These are phyloP conservation scores for Xiphydria camelus DNA, from an alignment of 2,888 invertebrate genomes.

Conservation along the genomic window DNA sequence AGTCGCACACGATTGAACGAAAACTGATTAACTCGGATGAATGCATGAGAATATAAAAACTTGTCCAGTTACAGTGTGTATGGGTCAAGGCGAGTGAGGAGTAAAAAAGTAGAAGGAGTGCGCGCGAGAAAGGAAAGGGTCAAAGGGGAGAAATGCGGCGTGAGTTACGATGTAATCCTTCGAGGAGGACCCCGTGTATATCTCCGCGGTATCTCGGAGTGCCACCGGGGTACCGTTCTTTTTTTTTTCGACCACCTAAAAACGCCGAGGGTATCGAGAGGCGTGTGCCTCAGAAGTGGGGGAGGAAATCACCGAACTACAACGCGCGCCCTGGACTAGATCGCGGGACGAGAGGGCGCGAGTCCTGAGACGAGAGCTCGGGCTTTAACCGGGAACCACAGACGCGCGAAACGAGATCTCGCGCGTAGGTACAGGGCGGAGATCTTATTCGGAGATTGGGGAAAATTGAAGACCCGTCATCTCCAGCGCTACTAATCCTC, in stretches of 20 bases:
- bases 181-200: background rate
- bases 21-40: too few relatives aligned
- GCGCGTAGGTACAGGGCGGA: background rate
- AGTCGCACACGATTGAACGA: too few relatives aligned
- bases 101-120: too few relatives aligned
- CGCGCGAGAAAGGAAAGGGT: too few relatives aligned
- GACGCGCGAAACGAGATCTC: slow-evolving; percentile 1
- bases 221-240: background rate
- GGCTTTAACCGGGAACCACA: slow-evolving; percentile 1
- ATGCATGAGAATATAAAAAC: too few relatives aligned
- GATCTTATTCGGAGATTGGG: slow-evolving; percentile 13
- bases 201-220: background rate
- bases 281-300: background rate
- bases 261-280: background rate
- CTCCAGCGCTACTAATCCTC: slow-evolving; percentile 10
- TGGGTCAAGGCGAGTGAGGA: too few relatives aligned
- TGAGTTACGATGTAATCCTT: slow-evolving; percentile 2
- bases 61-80: too few relatives aligned
- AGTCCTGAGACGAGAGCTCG: background rate
- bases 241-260: too few relatives aligned
- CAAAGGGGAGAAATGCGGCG: background rate
- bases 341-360: background rate
- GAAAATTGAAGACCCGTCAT: slow-evolving; percentile 17
- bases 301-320: background rate
- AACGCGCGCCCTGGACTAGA: background rate